Evolutionary conservation across 2,113 vertebrate species (phyloP), one percentile per base, ranked within the genome.

Genomic region (Alces alces): DNA sequence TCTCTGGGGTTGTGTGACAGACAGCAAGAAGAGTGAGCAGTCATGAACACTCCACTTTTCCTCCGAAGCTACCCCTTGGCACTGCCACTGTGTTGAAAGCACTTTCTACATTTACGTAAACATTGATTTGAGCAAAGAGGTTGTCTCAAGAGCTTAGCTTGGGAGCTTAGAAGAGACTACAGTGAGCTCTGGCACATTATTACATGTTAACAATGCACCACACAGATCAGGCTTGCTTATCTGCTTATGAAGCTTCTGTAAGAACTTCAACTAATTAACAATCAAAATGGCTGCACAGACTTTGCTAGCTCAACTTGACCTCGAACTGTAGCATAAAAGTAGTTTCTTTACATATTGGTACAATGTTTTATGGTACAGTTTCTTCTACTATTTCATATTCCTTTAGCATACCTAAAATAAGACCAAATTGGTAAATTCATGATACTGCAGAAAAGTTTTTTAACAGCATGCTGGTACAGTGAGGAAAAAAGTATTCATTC

Each of bases 391-490:
- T 61, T 91, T 92, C 23, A 85, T 10, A 39, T 13, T 84, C 17
- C 88, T 7, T 92, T 28, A 64, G 10, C 95, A 45, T 90, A n/a
- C 39, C 64, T 95, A 76, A 88, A 97, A 94, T 58, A 36, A 86
- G 39, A 89, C n/a, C 25, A 64, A 58, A 88, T 25, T 76, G 96
- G 27, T 84, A 80, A 66, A 0, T 91, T 82, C 13, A 85, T 58
- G 21, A 7, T 86, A 55, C 15, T 55, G 28, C 47, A n/a, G 28
- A 50, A 80, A 87, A 91, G 21, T 50, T 95, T 96, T 96, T 61
- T 58, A 61, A 91, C 0, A 83, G 58, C 2, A 64, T 45, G 19
- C 15, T 33, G n/a, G 47, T 47, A 86, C 3, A 33, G 30, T 78
- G 36, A 82, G 30, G n/a, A 86, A 8, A 52, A 54, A 10, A 54